Evolutionary conservation across 2,113 vertebrate species (phyloP).

Genomic region (Thymallus thymallus): DNA sequence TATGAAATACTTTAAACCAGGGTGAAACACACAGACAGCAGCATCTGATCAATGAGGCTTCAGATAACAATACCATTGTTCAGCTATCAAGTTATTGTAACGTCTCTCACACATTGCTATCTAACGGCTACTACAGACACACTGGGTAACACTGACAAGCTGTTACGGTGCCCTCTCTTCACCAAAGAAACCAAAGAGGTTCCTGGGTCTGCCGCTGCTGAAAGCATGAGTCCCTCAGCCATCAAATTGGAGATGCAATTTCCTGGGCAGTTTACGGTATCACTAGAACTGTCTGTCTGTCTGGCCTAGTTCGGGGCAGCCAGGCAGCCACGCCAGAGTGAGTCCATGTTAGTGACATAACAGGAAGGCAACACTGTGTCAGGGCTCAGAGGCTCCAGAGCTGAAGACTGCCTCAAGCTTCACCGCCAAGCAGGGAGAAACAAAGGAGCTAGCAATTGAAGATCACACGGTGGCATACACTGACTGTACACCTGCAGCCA

Average conservation of each 20-base stretch:
- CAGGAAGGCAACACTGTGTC: constrained; percentile 6
- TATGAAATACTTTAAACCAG: constrained; percentile 9
- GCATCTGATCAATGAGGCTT: background rate
- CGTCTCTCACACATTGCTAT: too few relatives aligned
- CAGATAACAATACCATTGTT: background rate
- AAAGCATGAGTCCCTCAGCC: too few relatives aligned
- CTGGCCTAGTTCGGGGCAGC: background rate
- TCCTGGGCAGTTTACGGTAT: background rate
- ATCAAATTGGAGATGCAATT: background rate
- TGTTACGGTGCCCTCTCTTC: background rate
- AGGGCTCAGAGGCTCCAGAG: background rate
- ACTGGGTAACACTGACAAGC: background rate
- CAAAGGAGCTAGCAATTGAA: background rate
- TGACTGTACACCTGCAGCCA: background rate
- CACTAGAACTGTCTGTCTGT: constrained; percentile 22
- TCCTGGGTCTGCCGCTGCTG: too few relatives aligned
- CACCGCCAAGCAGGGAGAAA: background rate
- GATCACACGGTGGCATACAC: too few relatives aligned
- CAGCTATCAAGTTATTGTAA: background rate
- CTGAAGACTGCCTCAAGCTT: constrained; percentile 1
- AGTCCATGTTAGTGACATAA: constrained; percentile 6
- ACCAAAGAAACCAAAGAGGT: too few relatives aligned
- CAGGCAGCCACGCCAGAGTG: background rate
- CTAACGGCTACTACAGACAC: background rate
- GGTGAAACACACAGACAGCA: background rate